Evolutionary conservation across 2,888 invertebrate genomes (phyloP), one percentile per base, ranked within the genome.

Genomic region (Drosophila neoperkinsi): DNA sequence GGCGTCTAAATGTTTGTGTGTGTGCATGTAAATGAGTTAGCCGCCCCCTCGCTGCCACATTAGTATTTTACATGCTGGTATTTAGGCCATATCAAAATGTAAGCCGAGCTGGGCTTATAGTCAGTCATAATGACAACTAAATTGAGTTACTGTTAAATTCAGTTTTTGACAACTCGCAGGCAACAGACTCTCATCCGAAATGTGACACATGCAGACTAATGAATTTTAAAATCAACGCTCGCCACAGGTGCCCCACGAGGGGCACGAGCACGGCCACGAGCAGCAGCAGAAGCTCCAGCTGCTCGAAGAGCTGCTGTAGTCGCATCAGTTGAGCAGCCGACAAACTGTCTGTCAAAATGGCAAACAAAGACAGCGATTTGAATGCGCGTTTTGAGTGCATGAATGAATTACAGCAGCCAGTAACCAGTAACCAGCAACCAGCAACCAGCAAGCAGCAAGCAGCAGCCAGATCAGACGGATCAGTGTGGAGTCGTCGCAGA

Each of bases 191-290:
- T 56, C 81, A 79, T 81, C 55, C 50, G 31, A 69, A 70, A 83
- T 91, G 85, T 92, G 92, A 92, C 91, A 92, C 86, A 91, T 90
- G 91, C 91, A 90, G 92, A 87, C 92, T 92, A 91, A 91, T 91
- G 91, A 91, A 91, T 92, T 91, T 91, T 91, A 92, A 91, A 92
- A 92, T 92, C 89, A 91, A 83, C 86, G 79, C 81, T 91, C 88
- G 77, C 88, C 88, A 84, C 88, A 88, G 90, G 88, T 90, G 88
- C 90, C 59, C 77, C 61, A 38, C 49, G 16, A 58, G 52, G 16
- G 36, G 21, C 46, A n/a, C 55, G 41, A 21, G 30, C 34, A 49
- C 7, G 11, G 4, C 7, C 33, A 46, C 9, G 51, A 21, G n/a
- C 62, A n/a, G 28, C 53, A 41, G 31, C 57, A 49, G 10, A 21